Conservation (phyloP, 2,113 vertebrate species). For the Acanthochromis polyacanthus region DNA sequence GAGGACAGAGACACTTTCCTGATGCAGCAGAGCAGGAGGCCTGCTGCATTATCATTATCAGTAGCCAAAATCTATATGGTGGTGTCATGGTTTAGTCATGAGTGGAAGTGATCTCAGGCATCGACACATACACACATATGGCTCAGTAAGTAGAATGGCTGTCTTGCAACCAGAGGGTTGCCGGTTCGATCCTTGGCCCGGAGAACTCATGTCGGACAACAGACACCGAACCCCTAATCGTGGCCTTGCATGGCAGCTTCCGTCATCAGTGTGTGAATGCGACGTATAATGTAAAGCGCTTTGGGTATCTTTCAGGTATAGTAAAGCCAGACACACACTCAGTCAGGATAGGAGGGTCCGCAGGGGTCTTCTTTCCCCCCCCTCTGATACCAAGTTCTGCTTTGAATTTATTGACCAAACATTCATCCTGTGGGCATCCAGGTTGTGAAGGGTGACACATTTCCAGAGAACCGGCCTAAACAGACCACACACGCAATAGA, state of each 20-base stretch:
- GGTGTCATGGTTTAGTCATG: not conserved
- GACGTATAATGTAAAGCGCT: too few relatives aligned
- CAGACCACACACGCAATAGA: constrained; percentile 41
- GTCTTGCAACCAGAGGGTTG: too few relatives aligned
- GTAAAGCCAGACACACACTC: too few relatives aligned
- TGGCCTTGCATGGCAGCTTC: too few relatives aligned
- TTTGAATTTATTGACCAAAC: constrained; percentile 3
- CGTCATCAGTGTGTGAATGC: too few relatives aligned
- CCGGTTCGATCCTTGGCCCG: too few relatives aligned
- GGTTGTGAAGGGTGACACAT: constrained; percentile 31
- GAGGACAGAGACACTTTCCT: constrained; percentile 52
- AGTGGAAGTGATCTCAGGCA: not conserved
- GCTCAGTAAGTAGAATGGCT: too few relatives aligned
- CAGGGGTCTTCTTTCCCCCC: too few relatives aligned
- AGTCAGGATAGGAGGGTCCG: not conserved
- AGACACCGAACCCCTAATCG: too few relatives aligned
- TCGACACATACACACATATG: not conserved
- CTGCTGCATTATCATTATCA: not conserved
- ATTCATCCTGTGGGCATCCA: not conserved
- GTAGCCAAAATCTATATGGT: not conserved
- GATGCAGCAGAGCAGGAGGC: constrained; percentile 10
- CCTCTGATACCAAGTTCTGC: not conserved
- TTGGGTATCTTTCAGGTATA: too few relatives aligned
- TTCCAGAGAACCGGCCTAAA: constrained; percentile 31
- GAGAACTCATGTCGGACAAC: too few relatives aligned